Conservation (phyloP, 2,888 invertebrate species). For the Dione juno region DNA sequence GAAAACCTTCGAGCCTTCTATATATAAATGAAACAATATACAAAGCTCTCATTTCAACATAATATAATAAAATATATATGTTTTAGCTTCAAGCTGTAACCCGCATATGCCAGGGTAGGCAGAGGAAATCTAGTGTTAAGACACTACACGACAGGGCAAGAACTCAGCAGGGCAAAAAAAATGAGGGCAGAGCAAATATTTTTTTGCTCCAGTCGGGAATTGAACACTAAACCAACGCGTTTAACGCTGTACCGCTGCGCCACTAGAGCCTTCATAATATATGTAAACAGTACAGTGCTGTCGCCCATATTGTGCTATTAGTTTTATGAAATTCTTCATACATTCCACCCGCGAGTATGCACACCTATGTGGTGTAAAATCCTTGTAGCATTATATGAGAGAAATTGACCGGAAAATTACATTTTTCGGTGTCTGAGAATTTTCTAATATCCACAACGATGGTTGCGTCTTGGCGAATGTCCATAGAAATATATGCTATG, state of each 20-base stretch:
- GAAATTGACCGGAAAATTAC: constrained; percentile 33
- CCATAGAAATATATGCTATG: not conserved
- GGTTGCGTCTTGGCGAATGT: not conserved
- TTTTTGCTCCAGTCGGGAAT: not conserved
- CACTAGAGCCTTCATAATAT: not conserved
- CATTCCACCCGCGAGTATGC: not conserved
- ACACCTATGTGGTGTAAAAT: not conserved
- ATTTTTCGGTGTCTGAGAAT: constrained; percentile 27
- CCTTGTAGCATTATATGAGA: constrained; percentile 4
- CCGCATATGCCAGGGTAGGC: too few species aligned
- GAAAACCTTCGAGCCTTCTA: not conserved
- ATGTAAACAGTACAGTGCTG: not conserved
- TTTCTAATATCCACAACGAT: constrained; percentile 15
- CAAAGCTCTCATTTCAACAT: not conserved
- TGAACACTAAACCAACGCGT: not conserved
- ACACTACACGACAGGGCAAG: too few species aligned
- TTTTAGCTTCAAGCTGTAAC: too few species aligned
- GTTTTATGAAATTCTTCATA: constrained; percentile 7
- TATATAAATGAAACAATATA: not conserved
- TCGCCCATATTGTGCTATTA: not conserved
- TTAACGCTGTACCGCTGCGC: not conserved
- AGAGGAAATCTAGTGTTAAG: too few species aligned
- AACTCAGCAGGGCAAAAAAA: too few species aligned
- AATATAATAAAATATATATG: too few species aligned
- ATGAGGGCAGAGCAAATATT: too few species aligned